phyloP scores from a whole-genome alignment of 2,888 invertebrate species.

The Diaphora mendica region DNA sequence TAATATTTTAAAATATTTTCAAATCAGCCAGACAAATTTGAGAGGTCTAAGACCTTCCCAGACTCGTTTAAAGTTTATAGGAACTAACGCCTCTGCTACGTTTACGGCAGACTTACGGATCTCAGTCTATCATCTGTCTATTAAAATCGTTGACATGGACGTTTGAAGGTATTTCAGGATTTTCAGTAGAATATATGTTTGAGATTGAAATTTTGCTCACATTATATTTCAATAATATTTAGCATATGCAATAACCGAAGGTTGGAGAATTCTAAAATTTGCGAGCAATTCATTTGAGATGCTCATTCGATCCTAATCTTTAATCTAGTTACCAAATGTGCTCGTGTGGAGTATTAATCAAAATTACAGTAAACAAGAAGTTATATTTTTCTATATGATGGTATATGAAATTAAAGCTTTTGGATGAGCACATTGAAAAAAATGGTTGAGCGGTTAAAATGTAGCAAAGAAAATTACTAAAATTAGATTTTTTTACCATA shows the following conservation, averaged over 20 bases:
- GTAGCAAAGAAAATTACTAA: background rate
- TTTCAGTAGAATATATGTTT: background rate
- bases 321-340: background rate
- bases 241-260: conserved; percentile 34
- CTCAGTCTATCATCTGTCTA: background rate
- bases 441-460: too few relatives aligned
- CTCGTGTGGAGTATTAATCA: background rate
- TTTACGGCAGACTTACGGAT: too few relatives aligned
- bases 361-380: too few relatives aligned
- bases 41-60: too few relatives aligned
- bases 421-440: too few relatives aligned
- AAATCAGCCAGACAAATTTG: too few relatives aligned
- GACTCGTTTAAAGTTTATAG: too few relatives aligned
- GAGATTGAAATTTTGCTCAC: conserved; percentile 7
- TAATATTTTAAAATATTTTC: too few relatives aligned
- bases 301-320: background rate
- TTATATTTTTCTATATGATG: background rate
- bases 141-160: background rate
- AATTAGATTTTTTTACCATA: too few relatives aligned
- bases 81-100: too few relatives aligned
- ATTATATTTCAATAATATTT: conserved; percentile 30
- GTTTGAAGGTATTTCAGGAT: background rate
- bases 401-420: too few relatives aligned
- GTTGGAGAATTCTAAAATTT: too few relatives aligned
- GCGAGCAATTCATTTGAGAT: background rate